Base-by-base conservation (phyloP, 2,113 vertebrate genomes). In the Dryoscopus gambensis region DNA sequence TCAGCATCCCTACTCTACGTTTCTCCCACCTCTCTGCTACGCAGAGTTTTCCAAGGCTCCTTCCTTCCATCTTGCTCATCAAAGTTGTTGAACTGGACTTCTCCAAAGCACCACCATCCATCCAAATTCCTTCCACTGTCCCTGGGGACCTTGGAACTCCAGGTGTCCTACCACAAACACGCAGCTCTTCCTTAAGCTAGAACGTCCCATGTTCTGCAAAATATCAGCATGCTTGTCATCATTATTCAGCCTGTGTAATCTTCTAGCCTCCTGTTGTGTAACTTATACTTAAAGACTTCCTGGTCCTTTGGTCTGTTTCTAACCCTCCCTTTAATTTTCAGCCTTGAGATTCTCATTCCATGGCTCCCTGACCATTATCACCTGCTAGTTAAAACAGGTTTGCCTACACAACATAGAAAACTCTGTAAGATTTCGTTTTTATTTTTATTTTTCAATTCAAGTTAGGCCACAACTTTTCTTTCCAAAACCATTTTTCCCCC, bases 111-210 rank as follows among this genome's bases (percentile, higher is more conserved):
- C 6, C 55, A 60, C 3, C 1, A 1, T 56, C 60, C 39, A 78
- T 67, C 60, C 59, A 74, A 63, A 65, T 15, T 59, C 39, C 68
- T 81, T 77, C 35, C 15, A 5, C 21, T 1, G 0, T 35, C 19
- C 16, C 13, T 2, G 1, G 24, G 42, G 46, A 16, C 5, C 7
- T 1, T 0, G 1, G 18, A 39, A 20, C 28, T 77, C 59, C 68
- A 84, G 31, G 8, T 69, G 57, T 53, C 27, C 62, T 65, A 31
- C 15, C 35, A 70, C n/a, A 70, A 15, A 5, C 33, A 11, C 13
- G 50, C 35, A 60, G 31, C n/a, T 76, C 39, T 82, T 82, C 37
- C 37, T 52, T 31, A 28, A 56, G 4, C 20, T 56, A 46, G 18
- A 56, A 28, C 14, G 49, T 57, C 31, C 14, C 35, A 6, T 1